These are phyloP conservation scores for Papilio demoleus DNA, from an alignment of 2,888 invertebrate genomes.

Conservation along the genomic window DNA sequence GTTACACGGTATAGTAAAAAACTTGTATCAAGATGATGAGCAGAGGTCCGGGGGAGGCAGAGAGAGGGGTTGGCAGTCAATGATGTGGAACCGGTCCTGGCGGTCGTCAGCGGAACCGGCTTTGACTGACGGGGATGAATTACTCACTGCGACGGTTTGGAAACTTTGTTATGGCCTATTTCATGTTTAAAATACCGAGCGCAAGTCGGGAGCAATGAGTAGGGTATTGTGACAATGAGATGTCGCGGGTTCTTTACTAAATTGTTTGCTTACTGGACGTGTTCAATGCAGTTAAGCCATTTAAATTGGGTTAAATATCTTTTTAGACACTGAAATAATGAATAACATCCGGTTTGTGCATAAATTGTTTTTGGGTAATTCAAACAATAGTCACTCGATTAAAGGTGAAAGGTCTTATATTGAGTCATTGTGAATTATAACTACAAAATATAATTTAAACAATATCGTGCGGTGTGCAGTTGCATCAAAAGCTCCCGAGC, in stretches of 20 bases:
- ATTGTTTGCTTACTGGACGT: background rate
- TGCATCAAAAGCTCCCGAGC: conserved; percentile 18
- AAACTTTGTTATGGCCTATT: conserved; percentile 55
- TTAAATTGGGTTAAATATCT: background rate
- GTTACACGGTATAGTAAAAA: conserved; percentile 61
- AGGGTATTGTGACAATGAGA: conserved; percentile 43
- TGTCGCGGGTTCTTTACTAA: conserved; percentile 45
- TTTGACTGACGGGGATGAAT: conserved; percentile 77
- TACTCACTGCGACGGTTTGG: conserved; percentile 63
- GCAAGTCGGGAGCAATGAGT: conserved; percentile 46
- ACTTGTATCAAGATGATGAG: conserved; percentile 58
- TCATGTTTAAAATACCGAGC: conserved; percentile 47
- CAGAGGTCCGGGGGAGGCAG: conserved; percentile 62
- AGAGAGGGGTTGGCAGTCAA: conserved; percentile 75
- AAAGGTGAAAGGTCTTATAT: too few relatives aligned
- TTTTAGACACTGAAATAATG: background rate
- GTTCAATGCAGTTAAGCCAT: background rate
- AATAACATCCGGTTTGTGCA: conserved; percentile 11
- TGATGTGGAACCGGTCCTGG: conserved; percentile 78
- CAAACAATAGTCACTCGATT: background rate
- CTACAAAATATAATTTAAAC: background rate
- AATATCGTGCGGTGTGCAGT: background rate
- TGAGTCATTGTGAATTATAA: background rate
- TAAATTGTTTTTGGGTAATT: background rate
- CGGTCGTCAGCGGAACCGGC: conserved; percentile 68